These are phyloP conservation scores for Larimichthys polyactis DNA, from an alignment of 2,113 vertebrate genomes.

Conservation along the genomic window DNA sequence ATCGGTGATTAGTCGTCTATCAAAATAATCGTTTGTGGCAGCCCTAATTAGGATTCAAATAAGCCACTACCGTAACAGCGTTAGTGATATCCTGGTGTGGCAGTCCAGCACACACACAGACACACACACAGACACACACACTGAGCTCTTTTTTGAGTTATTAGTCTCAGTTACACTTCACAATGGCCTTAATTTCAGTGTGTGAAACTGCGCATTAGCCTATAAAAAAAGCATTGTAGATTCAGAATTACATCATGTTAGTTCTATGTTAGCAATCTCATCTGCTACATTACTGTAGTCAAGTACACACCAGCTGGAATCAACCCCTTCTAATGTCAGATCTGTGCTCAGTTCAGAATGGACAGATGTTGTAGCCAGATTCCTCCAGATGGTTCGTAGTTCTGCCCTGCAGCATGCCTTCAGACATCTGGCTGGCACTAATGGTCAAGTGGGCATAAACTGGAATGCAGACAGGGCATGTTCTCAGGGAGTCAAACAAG, in stretches of 20 bases:
- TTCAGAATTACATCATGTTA: conserved; percentile 27
- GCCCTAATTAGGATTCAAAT: neutral
- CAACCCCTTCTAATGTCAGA: conserved; percentile 15
- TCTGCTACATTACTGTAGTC: conserved; percentile 2
- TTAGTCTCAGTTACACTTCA: conserved; percentile 27
- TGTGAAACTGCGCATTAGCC: conserved; percentile 31
- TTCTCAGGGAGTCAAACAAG: neutral
- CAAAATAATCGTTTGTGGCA: too few relatives aligned
- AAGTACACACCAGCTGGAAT: conserved; percentile 43
- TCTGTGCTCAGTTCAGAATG: conserved; percentile 14
- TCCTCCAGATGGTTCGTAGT: conserved; percentile 60
- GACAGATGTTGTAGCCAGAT: conserved; percentile 58
- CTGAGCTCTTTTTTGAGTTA: neutral
- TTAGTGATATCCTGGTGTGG: neutral
- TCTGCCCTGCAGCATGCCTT: conserved; percentile 26
- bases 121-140: neutral
- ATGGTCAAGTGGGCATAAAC: conserved; percentile 20
- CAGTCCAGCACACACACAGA: neutral
- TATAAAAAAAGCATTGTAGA: conserved; percentile 22
- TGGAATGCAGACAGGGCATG: neutral
- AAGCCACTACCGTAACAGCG: neutral
- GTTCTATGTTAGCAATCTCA: conserved; percentile 17
- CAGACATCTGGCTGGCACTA: conserved; percentile 46
- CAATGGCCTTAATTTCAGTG: neutral
- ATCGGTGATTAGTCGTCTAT: too few relatives aligned